Conservation (phyloP, 2,888 invertebrate species). For the Pseudococcus longispinus region DNA sequence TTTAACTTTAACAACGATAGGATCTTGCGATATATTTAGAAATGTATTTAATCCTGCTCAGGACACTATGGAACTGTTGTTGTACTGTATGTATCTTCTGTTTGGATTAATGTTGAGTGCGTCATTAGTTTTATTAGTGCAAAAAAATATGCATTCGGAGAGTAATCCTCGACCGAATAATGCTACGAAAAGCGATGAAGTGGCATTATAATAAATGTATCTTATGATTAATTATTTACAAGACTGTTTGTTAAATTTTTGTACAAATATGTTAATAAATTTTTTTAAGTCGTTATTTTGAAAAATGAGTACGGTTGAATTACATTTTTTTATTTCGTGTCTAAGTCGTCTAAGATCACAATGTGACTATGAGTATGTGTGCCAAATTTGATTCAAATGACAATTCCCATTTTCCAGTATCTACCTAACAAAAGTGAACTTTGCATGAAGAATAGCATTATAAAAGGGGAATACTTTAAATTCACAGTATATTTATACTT, state of each 20-base stretch:
- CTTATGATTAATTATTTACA: neutral
- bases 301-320: neutral
- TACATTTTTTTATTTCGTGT: no score
- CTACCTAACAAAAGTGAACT: no score
- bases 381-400: no score
- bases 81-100: conserved; percentile 23
- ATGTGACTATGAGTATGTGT: no score
- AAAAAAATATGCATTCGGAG: conserved; percentile 29
- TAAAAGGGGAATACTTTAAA: no score
- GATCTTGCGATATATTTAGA: conserved; percentile 50
- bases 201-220: conserved; percentile 4
- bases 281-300: neutral
- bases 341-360: no score
- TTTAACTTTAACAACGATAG: conserved; percentile 51
- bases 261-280: conserved; percentile 19
- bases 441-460: no score
- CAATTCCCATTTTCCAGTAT: no score
- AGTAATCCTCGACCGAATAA: neutral
- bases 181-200: conserved; percentile 7
- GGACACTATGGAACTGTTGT: conserved; percentile 22
- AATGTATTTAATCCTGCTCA: conserved; percentile 11
- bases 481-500: no score
- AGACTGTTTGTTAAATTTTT: conserved; percentile 24
- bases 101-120: conserved; percentile 35
- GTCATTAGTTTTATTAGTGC: conserved; percentile 27